These are phyloP conservation scores for Poicephalus meyeri DNA, from an alignment of 2,113 vertebrate genomes.

Conservation along the genomic window DNA sequence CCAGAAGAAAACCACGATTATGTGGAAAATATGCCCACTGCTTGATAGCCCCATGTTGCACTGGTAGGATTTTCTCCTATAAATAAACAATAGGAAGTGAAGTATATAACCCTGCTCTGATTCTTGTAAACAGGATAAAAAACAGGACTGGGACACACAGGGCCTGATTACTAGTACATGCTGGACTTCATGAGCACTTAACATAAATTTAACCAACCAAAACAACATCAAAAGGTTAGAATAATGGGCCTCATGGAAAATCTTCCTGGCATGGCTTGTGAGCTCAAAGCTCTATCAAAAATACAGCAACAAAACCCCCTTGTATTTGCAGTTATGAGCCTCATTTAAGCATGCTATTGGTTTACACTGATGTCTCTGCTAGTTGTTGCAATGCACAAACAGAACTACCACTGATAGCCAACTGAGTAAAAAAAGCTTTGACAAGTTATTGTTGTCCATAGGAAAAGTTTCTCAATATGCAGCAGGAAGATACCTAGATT, in stretches of 20 bases:
- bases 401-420: not conserved
- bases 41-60: not conserved
- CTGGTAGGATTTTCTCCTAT: not conserved
- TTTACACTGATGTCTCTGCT: not conserved
- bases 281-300: not conserved
- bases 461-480: not conserved
- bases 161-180: not conserved
- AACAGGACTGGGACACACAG: not conserved
- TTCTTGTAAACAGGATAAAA: not conserved
- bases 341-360: not conserved
- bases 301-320: not conserved
- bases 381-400: not conserved
- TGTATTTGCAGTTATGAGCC: not conserved
- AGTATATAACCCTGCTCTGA: not conserved
- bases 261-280: rapidly evolving
- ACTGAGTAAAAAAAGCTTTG: not conserved
- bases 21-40: not conserved
- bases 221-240: not conserved
- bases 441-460: not conserved
- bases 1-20: not conserved
- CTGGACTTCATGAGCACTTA: not conserved
- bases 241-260: not conserved
- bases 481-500: not conserved
- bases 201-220: not conserved
- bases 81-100: not conserved